Percentiles rank a stretch among this genome's conserved stretches.
Evolutionary conservation across 30 jellyfish, hydroid and myxozoan species (phyloP).

Genomic region (Haliclystus octoradiatus): DNA sequence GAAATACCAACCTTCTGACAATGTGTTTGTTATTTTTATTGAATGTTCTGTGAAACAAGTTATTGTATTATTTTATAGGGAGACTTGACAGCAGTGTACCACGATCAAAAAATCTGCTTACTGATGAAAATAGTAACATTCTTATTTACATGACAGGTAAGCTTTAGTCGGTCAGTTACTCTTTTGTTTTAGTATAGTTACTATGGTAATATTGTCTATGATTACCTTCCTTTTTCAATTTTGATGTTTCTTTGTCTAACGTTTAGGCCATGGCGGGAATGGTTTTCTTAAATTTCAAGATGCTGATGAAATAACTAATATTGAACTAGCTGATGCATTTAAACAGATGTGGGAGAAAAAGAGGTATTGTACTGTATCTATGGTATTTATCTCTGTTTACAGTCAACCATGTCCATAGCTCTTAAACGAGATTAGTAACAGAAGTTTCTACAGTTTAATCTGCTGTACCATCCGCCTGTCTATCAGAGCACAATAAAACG

Average conservation of each 20-base stretch:
- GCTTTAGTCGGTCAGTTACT: neutral
- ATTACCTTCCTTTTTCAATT: neutral
- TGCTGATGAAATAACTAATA: slow-evolving; percentile 65
- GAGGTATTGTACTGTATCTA: too few relatives aligned
- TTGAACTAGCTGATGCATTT: slow-evolving; percentile 81
- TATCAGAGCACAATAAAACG: too few relatives aligned
- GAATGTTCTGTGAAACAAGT: too few relatives aligned
- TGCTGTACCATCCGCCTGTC: too few relatives aligned
- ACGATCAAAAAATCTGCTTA: slow-evolving; percentile 60
- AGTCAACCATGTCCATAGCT: too few relatives aligned
- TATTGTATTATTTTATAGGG: slow-evolving; percentile 17
- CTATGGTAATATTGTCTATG: neutral
- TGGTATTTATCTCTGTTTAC: too few relatives aligned
- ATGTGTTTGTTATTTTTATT: too few relatives aligned
- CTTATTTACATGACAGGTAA: slow-evolving; percentile 64
- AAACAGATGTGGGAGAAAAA: slow-evolving; percentile 93
- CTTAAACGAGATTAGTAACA: too few relatives aligned
- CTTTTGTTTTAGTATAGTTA: neutral
- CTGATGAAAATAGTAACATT: slow-evolving; percentile 89
- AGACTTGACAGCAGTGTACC: slow-evolving; percentile 69
- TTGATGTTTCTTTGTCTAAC: neutral
- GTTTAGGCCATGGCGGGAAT: slow-evolving; percentile 89
- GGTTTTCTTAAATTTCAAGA: slow-evolving; percentile 89
- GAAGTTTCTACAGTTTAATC: too few relatives aligned
- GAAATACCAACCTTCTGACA: too few relatives aligned